Percentiles rank a stretch among this genome's conserved stretches.
Evolutionary conservation across 1,140 invertebrate species (phyloP).

Genomic region (Aphis gossypii): DNA sequence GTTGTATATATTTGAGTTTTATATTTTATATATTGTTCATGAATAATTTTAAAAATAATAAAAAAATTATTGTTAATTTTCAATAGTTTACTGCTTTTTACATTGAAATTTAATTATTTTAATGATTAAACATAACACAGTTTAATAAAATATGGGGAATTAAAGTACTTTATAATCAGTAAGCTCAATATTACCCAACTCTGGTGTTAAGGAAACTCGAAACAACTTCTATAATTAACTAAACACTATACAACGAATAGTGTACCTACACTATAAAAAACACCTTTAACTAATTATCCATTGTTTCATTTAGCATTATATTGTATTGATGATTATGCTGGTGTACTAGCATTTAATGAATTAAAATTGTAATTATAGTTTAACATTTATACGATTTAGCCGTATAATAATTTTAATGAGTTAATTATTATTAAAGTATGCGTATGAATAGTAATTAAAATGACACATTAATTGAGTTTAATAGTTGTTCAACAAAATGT

Average conservation of each 20-base stretch:
- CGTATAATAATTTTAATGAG: not conserved
- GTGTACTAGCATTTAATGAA: conserved; percentile 13
- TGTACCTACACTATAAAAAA: conserved; percentile 24
- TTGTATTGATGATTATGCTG: conserved; percentile 13
- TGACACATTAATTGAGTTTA: not conserved
- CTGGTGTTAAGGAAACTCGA: not conserved
- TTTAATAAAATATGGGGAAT: not conserved
- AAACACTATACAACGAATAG: not conserved
- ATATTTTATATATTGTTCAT: not conserved
- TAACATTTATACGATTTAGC: not conserved
- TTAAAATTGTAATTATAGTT: conserved; percentile 34
- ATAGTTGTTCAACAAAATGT: not conserved
- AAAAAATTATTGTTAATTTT: not conserved
- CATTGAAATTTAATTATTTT: not conserved
- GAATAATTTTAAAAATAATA: not conserved
- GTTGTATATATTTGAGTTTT: not conserved
- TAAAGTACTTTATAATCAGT: not conserved
- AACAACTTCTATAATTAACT: conserved; percentile 25
- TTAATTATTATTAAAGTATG: conserved; percentile 21
- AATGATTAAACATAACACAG: not conserved
- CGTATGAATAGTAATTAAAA: not conserved
- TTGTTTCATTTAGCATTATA: conserved; percentile 29
- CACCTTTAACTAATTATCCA: conserved; percentile 24
- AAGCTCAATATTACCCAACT: not conserved
- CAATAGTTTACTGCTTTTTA: not conserved